Evolutionary conservation across 2,888 invertebrate species (phyloP), one percentile per base, ranked within the genome.

Genomic region (Acanthococcus lagerstroemiae): DNA sequence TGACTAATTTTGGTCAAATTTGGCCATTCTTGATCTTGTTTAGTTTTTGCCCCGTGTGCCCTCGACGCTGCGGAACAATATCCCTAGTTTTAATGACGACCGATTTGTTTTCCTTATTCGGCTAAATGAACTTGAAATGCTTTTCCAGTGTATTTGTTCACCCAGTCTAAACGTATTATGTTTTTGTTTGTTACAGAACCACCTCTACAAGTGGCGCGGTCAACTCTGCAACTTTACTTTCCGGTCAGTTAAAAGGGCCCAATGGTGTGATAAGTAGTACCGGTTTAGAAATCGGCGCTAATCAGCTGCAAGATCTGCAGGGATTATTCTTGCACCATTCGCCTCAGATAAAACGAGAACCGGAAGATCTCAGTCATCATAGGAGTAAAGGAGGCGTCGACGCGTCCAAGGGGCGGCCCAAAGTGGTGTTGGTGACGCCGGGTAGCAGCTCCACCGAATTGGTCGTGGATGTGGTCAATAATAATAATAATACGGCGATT

Each of bases 291-390:
- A 74, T 80, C 72, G 73, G 78, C 73, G 75, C 76, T 77, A 74
- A 78, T 78, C 69, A 69, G 72, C 73, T 76, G 71, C 74, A 78
- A 73, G 80, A 80, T 72, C 76, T 80, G 72, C 79, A 79, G 74
- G 79, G 80, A 71, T 76, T 80, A 73, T 80, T 80, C 75, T 77
- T 80, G 73, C 79, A 73, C 61, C 72, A 71, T 45, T 68, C 69
- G 55, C 70, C 69, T 19, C 82, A 83, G 76, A 85, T 87, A 77
- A 88, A 88, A 79, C 83, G 87, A 76, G 88, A 88, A 78, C 88
- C 88, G 74, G 88, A 88, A 80, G 88, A 88, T 77, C 81, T 88
- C 72, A 87, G 87, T 80, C 80, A 80, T 72, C 79, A 65, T 52
- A 52, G 65, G 15, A 45, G 22, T 46, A 63, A 67, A 54, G 52